Percentiles rank a stretch among this genome's conserved stretches.
These are phyloP conservation scores for Peromyscus melanophrys DNA, from an alignment of 2,797 vertebrate genomes.

Conservation along the genomic window DNA sequence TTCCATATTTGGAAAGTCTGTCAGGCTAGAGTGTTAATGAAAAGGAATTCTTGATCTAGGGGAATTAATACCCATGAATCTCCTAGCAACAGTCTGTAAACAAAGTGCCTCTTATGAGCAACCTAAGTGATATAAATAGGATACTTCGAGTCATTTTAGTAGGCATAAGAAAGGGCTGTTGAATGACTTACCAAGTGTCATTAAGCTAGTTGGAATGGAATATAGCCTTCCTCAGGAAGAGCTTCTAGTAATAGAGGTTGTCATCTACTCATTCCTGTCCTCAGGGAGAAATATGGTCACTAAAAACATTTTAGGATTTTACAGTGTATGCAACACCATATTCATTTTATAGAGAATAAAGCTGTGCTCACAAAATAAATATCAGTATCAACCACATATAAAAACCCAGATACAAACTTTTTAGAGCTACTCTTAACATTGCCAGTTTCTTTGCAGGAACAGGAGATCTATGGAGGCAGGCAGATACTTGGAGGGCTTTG, in stretches of 20 bases:
- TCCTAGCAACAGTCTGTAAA: constrained; percentile 52
- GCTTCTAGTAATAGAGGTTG: neutral
- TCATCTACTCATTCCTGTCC: neutral
- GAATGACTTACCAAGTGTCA: constrained; percentile 63
- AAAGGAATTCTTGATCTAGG: constrained; percentile 50
- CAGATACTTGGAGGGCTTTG: neutral
- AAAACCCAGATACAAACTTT: neutral
- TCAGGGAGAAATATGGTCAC: constrained; percentile 46
- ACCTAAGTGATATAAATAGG: constrained; percentile 54
- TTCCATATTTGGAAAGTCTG: constrained; percentile 4
- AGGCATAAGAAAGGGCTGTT: constrained; percentile 10
- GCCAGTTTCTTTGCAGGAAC: neutral
- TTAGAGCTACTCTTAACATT: neutral
- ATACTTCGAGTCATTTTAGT: constrained; percentile 45
- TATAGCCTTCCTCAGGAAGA: constrained; percentile 9
- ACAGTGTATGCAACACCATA: neutral
- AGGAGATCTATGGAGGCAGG: neutral
- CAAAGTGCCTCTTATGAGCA: constrained; percentile 61
- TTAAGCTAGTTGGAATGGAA: constrained; percentile 37
- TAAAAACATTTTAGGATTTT: constrained; percentile 59
- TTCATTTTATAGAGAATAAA: constrained; percentile 56
- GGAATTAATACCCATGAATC: neutral
- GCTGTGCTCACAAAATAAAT: neutral
- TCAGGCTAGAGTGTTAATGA: constrained; percentile 17
- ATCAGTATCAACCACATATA: neutral